phyloP scores from a whole-genome alignment of 2,113 vertebrate species.

The Laticauda laticaudata region DNA sequence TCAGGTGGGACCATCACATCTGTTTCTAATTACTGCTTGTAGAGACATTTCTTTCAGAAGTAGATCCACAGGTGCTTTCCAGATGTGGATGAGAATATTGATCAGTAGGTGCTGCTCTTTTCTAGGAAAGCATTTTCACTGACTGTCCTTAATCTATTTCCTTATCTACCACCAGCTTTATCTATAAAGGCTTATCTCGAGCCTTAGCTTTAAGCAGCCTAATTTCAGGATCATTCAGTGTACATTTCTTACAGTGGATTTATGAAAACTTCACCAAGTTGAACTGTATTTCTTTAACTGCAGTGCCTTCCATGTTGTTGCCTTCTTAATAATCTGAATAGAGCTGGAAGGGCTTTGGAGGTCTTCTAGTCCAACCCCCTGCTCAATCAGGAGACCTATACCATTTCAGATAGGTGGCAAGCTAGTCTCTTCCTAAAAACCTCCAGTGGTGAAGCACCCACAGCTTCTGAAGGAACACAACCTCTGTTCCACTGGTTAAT shows the following conservation, averaged over 20 bases:
- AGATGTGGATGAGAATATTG: background rate
- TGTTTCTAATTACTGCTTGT: background rate
- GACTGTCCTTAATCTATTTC: background rate
- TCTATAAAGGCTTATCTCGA: background rate
- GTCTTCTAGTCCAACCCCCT: too few relatives aligned
- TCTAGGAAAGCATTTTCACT: background rate
- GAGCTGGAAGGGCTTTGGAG: too few relatives aligned
- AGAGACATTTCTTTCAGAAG: background rate
- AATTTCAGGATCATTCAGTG: background rate
- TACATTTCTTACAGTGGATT: background rate
- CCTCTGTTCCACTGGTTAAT: too few relatives aligned
- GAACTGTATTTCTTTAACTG: background rate
- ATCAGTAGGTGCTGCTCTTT: background rate
- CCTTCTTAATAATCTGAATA: too few relatives aligned
- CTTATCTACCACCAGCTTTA: background rate
- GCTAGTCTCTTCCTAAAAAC: too few relatives aligned
- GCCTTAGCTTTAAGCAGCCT: background rate
- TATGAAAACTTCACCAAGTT: background rate
- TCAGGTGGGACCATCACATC: background rate
- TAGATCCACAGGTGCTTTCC: background rate
- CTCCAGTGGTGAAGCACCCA: too few relatives aligned
- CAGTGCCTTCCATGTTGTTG: background rate
- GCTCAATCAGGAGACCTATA: too few relatives aligned
- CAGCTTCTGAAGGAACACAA: too few relatives aligned
- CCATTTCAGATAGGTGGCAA: too few relatives aligned